Percentiles rank a stretch among this genome's conserved stretches.
Evolutionary conservation across 2,888 invertebrate species (phyloP).

Genomic region (Cataglyphis altisquamis): DNA sequence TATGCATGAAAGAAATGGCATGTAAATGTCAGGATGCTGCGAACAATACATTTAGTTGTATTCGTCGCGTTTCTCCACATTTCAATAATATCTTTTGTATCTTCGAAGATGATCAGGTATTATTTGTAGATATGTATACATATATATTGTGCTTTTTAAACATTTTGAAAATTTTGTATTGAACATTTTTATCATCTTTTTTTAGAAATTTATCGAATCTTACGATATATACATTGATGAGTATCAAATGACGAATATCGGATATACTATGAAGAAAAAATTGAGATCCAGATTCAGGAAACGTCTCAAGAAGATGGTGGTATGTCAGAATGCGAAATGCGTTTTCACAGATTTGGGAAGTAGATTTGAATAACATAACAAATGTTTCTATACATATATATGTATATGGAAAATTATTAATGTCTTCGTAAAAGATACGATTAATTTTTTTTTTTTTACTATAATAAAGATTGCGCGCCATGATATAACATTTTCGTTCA

Average conservation of each 20-base stretch:
- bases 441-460: conserved; percentile 1
- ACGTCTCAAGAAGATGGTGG: conserved; percentile 75
- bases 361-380: background rate
- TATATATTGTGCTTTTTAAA: background rate
- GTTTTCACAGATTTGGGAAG: conserved; percentile 42
- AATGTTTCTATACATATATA: background rate
- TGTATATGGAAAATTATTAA: background rate
- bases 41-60: conserved; percentile 94
- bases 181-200: background rate
- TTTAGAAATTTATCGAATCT: conserved; percentile 91
- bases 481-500: background rate
- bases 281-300: conserved; percentile 76
- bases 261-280: conserved; percentile 73
- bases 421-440: background rate
- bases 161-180: background rate
- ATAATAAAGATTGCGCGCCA: background rate
- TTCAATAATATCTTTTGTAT: conserved; percentile 89
- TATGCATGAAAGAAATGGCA: conserved; percentile 89
- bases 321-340: conserved; percentile 72
- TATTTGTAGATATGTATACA: background rate
- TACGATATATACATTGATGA: conserved; percentile 92
- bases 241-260: conserved; percentile 91
- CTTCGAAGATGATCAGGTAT: conserved; percentile 88
- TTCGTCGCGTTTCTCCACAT: conserved; percentile 89
- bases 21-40: conserved; percentile 95